Evolutionary conservation across 2,888 invertebrate genomes (phyloP).

Genomic region (Achlya flavicornis): DNA sequence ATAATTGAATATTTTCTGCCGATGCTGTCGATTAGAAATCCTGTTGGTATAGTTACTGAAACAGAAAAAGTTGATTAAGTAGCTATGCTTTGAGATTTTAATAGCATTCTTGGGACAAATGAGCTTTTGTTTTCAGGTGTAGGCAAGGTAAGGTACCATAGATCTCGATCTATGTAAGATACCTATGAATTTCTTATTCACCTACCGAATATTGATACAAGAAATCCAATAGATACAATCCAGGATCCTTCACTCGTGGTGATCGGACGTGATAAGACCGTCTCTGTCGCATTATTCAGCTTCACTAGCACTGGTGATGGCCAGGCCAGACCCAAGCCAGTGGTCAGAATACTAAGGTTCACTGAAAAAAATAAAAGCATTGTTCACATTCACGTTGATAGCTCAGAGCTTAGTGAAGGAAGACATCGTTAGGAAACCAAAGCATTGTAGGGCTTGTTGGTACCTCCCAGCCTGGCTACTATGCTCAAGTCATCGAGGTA

Average conservation of each 20-base stretch:
- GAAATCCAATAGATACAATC: slow-evolving; percentile 59
- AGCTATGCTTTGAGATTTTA: background rate
- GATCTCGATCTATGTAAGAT: no score
- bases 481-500: no score
- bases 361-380: slow-evolving; percentile 38
- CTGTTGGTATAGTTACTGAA: slow-evolving; percentile 3
- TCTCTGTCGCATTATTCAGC: slow-evolving; percentile 43
- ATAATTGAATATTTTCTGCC: slow-evolving; percentile 28
- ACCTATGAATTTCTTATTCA: background rate
- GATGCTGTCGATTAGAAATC: slow-evolving; percentile 1
- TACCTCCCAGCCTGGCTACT: no score
- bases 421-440: no score
- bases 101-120: background rate
- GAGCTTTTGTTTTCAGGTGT: no score
- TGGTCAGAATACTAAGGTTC: slow-evolving; percentile 53
- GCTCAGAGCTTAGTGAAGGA: no score
- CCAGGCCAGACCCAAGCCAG: slow-evolving; percentile 58
- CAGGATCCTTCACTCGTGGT: slow-evolving; percentile 62
- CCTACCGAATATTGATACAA: slow-evolving; percentile 47
- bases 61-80: background rate
- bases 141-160: no score
- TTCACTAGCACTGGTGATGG: slow-evolving; percentile 65
- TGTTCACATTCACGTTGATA: no score
- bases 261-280: slow-evolving; percentile 46
- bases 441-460: no score